A percentile compares a stretch with the other conserved stretches of the same genome.
Evolutionary conservation across 2,888 invertebrate genomes (phyloP).

Genomic region (Zygaena filipendulae): DNA sequence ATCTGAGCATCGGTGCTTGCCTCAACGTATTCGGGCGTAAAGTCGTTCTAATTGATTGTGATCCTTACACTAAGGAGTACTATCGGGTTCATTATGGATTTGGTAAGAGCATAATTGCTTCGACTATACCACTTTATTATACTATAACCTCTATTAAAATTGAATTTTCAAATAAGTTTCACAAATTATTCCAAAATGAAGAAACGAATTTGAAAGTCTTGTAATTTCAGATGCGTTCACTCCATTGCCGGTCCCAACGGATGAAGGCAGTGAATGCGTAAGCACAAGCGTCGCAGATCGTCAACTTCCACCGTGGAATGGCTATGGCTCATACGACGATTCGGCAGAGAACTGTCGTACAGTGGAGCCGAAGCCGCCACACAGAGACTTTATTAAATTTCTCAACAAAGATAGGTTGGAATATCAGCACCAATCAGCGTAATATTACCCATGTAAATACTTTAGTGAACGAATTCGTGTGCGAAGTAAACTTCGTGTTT

Average conservation of each 20-base stretch:
- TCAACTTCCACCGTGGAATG: slow-evolving; percentile 87
- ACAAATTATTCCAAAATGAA: too few relatives aligned
- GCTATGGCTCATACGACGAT: slow-evolving; percentile 90
- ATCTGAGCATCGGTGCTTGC: slow-evolving; percentile 84
- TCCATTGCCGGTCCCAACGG: slow-evolving; percentile 61
- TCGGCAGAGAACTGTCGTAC: slow-evolving; percentile 88
- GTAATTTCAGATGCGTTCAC: slow-evolving; percentile 74
- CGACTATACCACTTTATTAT: too few relatives aligned
- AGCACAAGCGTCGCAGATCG: slow-evolving; percentile 39
- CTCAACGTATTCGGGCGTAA: slow-evolving; percentile 86
- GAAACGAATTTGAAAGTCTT: too few relatives aligned
- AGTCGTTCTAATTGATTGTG: slow-evolving; percentile 84
- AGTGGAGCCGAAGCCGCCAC: slow-evolving; percentile 81
- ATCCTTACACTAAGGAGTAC: slow-evolving; percentile 86
- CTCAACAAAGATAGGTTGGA: slow-evolving; percentile 83
- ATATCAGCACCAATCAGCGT: slow-evolving; percentile 4
- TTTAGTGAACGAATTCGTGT: too few relatives aligned
- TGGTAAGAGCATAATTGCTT: slow-evolving; percentile 39
- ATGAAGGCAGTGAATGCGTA: slow-evolving; percentile 29
- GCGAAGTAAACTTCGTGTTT: too few relatives aligned
- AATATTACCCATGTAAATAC: too few relatives aligned
- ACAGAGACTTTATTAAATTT: slow-evolving; percentile 83
- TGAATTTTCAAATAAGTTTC: too few relatives aligned
- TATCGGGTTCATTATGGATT: slow-evolving; percentile 78
- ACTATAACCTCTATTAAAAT: too few relatives aligned